phyloP scores from a whole-genome alignment of 2,797 vertebrate genomes.

The Cephalopachus bancanus region DNA sequence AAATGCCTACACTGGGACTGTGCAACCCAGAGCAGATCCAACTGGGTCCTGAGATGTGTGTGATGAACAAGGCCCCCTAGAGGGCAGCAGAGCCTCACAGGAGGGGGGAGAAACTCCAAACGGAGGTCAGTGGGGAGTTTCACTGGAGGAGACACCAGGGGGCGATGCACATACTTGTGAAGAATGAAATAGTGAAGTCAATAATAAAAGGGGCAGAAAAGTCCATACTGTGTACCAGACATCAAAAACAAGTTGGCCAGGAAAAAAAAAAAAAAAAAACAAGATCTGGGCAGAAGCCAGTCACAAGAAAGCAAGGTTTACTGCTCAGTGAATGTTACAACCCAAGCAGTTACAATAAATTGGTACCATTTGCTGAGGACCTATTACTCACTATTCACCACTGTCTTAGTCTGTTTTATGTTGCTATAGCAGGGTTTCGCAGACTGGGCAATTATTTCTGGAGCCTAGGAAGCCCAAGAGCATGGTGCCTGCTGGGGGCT shows the following conservation, averaged over 20 bases:
- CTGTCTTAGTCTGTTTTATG: background rate
- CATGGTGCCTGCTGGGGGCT: background rate
- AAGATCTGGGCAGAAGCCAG: background rate
- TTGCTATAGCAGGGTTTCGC: background rate
- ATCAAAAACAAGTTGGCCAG: background rate
- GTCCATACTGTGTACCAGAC: background rate
- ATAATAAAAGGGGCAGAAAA: background rate
- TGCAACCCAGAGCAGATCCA: background rate
- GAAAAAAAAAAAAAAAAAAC: background rate
- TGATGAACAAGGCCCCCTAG: conserved; percentile 67
- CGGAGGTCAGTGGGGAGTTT: background rate
- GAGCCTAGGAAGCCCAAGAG: background rate
- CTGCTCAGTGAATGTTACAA: background rate
- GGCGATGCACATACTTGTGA: background rate
- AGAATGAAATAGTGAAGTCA: background rate
- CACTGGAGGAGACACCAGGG: background rate
- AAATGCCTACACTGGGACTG: no score
- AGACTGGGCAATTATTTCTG: background rate
- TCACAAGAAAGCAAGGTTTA: background rate
- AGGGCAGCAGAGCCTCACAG: conserved; percentile 76
- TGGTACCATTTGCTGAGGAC: background rate
- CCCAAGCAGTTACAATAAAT: background rate
- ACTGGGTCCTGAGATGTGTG: background rate
- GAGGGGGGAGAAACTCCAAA: background rate
- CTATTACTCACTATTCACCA: background rate